Conservation (phyloP, 2,888 invertebrate genomes). For the Dolichomitus sp. region DNA sequence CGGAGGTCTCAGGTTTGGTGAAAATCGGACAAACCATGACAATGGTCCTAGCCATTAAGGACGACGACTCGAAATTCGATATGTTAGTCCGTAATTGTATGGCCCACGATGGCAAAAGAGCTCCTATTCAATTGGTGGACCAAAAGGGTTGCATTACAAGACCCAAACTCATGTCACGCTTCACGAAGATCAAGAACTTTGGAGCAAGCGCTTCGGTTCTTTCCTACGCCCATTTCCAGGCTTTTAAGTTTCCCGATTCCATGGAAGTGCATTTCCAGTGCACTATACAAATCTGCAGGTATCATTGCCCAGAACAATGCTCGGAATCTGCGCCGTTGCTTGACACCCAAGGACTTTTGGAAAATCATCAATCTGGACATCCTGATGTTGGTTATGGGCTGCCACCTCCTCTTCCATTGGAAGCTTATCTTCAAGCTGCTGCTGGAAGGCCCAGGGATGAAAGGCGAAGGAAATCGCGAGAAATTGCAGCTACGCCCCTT, state of each 20-base stretch:
- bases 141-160: constrained; percentile 97
- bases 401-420: constrained; percentile 90
- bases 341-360: constrained; percentile 85
- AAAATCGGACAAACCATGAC: constrained; percentile 99
- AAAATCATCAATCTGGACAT: constrained; percentile 87
- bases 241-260: constrained; percentile 98
- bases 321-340: constrained; percentile 88
- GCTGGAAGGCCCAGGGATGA: constrained; percentile 91
- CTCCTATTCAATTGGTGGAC: constrained; percentile 97
- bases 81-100: constrained; percentile 98
- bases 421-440: constrained; percentile 89
- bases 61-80: constrained; percentile 97
- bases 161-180: constrained; percentile 97
- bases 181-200: constrained; percentile 98
- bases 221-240: constrained; percentile 97
- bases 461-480: constrained; percentile 90
- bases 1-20: constrained; percentile 97
- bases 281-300: constrained; percentile 97
- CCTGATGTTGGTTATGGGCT: constrained; percentile 90
- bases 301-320: constrained; percentile 97
- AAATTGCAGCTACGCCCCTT: constrained; percentile 89
- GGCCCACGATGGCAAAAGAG: constrained; percentile 97
- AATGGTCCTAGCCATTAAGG: constrained; percentile 98
- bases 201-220: constrained; percentile 97
- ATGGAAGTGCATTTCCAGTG: constrained; percentile 99